Evolutionary conservation across 2,113 vertebrate genomes (phyloP).

Genomic region (Urocolius indicus): DNA sequence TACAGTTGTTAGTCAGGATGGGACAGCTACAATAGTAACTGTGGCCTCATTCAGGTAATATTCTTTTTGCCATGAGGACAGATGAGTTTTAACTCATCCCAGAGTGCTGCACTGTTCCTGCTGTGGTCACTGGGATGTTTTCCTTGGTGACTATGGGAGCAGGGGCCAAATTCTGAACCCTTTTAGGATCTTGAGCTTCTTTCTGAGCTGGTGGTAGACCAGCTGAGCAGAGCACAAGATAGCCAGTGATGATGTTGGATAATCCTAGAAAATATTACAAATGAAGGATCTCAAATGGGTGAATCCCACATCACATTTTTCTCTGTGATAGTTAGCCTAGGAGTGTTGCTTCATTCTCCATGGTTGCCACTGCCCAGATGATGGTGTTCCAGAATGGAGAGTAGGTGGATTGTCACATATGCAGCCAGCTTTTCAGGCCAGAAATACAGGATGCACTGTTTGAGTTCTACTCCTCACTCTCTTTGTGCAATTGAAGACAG

Average conservation of each 20-base stretch:
- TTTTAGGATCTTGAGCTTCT: not conserved
- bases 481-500: not conserved
- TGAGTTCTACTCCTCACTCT: rapidly evolving
- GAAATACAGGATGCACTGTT: not conserved
- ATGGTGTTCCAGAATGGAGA: not conserved
- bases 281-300: not conserved
- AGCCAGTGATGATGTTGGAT: rapidly evolving
- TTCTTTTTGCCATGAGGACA: not conserved
- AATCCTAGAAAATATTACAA: not conserved
- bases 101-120: not conserved
- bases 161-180: not conserved
- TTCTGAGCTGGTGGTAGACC: not conserved
- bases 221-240: not conserved
- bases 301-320: not conserved
- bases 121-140: not conserved
- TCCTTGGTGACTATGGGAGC: not conserved
- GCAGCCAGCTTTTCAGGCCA: not conserved
- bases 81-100: not conserved
- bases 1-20: not conserved
- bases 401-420: rapidly evolving
- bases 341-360: rapidly evolving
- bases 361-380: not conserved
- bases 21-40: not conserved
- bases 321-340: not conserved
- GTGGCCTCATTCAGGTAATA: not conserved